Base-by-base conservation (phyloP, 1,140 invertebrate genomes). In the Drosophila baimaii region DNA sequence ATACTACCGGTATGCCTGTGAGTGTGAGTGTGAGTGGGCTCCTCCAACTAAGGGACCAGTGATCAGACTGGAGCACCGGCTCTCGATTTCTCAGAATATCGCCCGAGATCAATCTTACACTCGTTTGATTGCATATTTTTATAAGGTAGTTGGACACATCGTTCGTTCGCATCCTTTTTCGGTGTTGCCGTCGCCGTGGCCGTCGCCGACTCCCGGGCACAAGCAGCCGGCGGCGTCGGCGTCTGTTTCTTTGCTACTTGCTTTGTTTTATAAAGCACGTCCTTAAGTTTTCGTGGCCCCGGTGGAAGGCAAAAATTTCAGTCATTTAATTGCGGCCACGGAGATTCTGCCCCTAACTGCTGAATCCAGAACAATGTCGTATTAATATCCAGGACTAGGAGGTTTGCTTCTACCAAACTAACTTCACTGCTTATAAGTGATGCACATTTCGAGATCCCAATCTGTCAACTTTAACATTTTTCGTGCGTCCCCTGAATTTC, bases 41-140 rank as follows among this genome's bases (percentile, higher is more conserved):
- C 41, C 49, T 46, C 43, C 61, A 63, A 70, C 75, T 61, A 73
- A 61, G 57, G 55, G 68, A 47, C 72, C 37, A 43, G 43, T 31
- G 61, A 44, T 58, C 47, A 65, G 52, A 75, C 61, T 57, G 78
- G 29, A 62, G 41, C 49, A 70, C 51, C 23, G 54, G 57, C 49
- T 82, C 65, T 56, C 54, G 51, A 63, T 81, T 88, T 88, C 84
- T 77, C 59, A 77, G 84, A 88, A 88, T 78, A 89, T 89, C 84
- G 74, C 63, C 74, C 69, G 77, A 88, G 80, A 88, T 88, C 84
- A 89, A 89, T 89, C 83, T 88, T 78, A 89, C 56, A 77, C 59
- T 79, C 73, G 59, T 80, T 76, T 84, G 84, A 89, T 88, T 89
- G 84, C 80, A 89, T 84, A 88, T 88, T 88, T 88, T 89, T 89